Conservation (phyloP, 2,113 vertebrate genomes). For the Orcinus orca region DNA sequence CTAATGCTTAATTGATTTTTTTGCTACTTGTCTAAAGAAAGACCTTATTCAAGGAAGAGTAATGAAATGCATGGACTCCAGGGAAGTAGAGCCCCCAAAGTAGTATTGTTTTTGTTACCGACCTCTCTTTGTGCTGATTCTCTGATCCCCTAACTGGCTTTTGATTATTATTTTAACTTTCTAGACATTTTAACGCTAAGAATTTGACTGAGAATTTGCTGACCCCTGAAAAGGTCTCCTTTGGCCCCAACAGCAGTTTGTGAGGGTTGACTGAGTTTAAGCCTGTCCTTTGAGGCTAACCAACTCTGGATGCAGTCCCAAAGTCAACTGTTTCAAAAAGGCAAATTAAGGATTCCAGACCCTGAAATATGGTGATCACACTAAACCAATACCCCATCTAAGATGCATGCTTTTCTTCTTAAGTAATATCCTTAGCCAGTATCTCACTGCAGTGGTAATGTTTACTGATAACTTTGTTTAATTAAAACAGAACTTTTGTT, state of each 20-base stretch:
- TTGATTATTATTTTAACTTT: background rate
- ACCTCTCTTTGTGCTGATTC: background rate
- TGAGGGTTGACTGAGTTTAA: background rate
- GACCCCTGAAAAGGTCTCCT: background rate
- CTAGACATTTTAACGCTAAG: background rate
- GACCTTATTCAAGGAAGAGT: background rate
- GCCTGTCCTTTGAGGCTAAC: background rate
- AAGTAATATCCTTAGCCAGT: background rate
- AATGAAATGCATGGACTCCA: background rate
- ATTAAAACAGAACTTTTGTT: background rate
- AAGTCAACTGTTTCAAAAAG: background rate
- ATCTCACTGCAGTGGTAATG: background rate
- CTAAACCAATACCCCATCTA: background rate
- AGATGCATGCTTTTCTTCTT: background rate
- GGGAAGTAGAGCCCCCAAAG: background rate
- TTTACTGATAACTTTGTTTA: background rate
- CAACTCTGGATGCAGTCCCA: background rate
- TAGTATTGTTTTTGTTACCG: background rate
- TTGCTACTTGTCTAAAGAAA: background rate
- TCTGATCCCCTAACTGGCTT: background rate
- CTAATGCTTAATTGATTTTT: conserved; percentile 20
- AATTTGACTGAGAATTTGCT: background rate
- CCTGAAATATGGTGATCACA: background rate
- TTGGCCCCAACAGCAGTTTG: background rate
- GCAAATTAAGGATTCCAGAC: background rate